A percentile compares a stretch with the other conserved stretches of the same genome.
These are phyloP conservation scores for Campopleginae sp. DNA, from an alignment of 2,888 invertebrate species.

Conservation along the genomic window DNA sequence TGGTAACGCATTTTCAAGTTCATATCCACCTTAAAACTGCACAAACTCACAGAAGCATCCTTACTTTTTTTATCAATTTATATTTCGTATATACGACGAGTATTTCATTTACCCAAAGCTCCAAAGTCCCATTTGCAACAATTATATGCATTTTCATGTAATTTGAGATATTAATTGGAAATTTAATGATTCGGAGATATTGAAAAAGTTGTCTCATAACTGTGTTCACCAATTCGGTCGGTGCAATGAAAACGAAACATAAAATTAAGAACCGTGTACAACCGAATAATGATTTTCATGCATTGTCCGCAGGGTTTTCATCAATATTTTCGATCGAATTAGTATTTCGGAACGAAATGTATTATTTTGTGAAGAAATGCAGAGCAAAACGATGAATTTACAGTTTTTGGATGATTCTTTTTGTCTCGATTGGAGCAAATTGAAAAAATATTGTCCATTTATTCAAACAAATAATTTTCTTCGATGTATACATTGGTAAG, in stretches of 20 bases:
- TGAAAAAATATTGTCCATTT: too few relatives aligned
- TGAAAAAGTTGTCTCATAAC: neutral
- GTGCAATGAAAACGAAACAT: too few relatives aligned
- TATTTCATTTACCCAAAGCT: neutral
- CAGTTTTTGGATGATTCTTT: too few relatives aligned
- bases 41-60: neutral
- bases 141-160: neutral
- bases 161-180: neutral
- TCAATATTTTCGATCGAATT: neutral
- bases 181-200: neutral
- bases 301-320: too few relatives aligned
- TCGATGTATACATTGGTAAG: neutral
- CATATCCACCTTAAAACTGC: neutral
- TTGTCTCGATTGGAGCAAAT: too few relatives aligned
- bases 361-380: too few relatives aligned
- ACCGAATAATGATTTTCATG: too few relatives aligned
- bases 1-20: neutral
- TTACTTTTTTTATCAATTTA: neutral
- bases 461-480: neutral
- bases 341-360: neutral
- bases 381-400: too few relatives aligned
- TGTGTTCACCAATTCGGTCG: neutral
- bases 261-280: too few relatives aligned
- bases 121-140: neutral
- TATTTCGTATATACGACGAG: neutral